Evolutionary conservation across 2,113 vertebrate species (phyloP), one percentile per base, ranked within the genome.

Genomic region (Albula glossodonta): DNA sequence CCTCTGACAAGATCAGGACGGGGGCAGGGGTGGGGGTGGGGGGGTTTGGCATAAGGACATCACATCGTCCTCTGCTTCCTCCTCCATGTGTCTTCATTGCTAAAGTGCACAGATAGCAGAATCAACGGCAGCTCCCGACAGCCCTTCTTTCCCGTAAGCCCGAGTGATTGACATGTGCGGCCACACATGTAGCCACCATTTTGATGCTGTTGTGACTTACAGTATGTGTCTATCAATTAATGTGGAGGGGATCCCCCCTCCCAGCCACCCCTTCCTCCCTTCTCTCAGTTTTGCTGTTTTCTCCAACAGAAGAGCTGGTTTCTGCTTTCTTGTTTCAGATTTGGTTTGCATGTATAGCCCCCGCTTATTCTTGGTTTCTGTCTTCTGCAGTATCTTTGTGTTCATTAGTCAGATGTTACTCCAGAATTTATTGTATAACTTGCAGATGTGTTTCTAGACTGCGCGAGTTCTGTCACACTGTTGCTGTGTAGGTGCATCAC

Each of bases 101-200:
- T 48, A 80, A 80, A 79, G 25, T 85, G 84, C 84, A 60, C 57
- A 9, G 48, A 50, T 56, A 80, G 78, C 84, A 84, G 83, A 84
- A 17, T 66, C 48, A 74, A 41, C 66, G 31, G 10, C 25, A 70
- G 50, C 51, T 56, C 53, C 12, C 7, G n/a, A 56, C 7, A 56
- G 53, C 53, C 31, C 31, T 41, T 56, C 6, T 7, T 63, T 31
- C 66, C 66, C 66, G 0, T 0, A 22, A 74, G 66, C n/a, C n/a
- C 0, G n/a, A 31, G 70, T 7, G 4, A 22, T 22, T n/a, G 63
- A 70, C 63, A 22, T 17, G 63, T 70, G 22, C 70, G 10, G 4
- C 70, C 70, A n/a, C 63, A n/a, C 8, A 70, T 5, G 8, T 70
- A 22, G 19, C 6, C 63, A 74, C 56, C 56, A 25, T 49, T 84